phyloP scores from a whole-genome alignment of 2,113 vertebrate species.

The Murina feae region DNA sequence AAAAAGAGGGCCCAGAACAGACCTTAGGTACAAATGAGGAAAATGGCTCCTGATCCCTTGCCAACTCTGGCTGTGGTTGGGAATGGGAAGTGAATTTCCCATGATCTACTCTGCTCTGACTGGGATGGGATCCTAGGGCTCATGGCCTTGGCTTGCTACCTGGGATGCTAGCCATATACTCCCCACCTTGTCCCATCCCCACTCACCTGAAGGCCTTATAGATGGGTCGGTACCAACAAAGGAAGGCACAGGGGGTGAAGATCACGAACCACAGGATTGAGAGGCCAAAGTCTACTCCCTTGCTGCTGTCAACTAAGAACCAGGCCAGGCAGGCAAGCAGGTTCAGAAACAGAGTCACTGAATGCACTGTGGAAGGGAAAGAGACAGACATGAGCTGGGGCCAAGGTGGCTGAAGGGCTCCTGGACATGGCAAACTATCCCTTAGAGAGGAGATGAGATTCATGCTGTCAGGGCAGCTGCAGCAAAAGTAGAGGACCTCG shows the following conservation, averaged over 20 bases:
- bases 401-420: background rate
- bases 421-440: background rate
- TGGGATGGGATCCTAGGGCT: background rate
- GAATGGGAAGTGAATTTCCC: background rate
- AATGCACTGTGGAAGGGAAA: constrained; percentile 86
- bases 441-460: background rate
- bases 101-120: background rate
- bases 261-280: constrained; percentile 96
- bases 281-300: constrained; percentile 92
- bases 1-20: background rate
- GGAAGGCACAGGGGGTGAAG: constrained; percentile 94
- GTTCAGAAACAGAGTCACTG: constrained; percentile 93
- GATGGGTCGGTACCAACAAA: constrained; percentile 97
- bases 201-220: constrained; percentile 97
- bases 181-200: rapidly evolving
- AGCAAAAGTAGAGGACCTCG: background rate
- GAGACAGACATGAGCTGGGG: background rate
- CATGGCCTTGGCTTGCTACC: background rate
- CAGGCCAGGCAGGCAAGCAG: constrained; percentile 93
- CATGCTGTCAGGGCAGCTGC: background rate
- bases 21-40: background rate
- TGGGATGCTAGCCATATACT: background rate
- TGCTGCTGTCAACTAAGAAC: constrained; percentile 75
- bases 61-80: background rate
- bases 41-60: background rate